A percentile compares a stretch with the other conserved stretches of the same genome.
These are phyloP conservation scores for Hyla sarda DNA, from an alignment of 2,113 vertebrate species.

Conservation along the genomic window DNA sequence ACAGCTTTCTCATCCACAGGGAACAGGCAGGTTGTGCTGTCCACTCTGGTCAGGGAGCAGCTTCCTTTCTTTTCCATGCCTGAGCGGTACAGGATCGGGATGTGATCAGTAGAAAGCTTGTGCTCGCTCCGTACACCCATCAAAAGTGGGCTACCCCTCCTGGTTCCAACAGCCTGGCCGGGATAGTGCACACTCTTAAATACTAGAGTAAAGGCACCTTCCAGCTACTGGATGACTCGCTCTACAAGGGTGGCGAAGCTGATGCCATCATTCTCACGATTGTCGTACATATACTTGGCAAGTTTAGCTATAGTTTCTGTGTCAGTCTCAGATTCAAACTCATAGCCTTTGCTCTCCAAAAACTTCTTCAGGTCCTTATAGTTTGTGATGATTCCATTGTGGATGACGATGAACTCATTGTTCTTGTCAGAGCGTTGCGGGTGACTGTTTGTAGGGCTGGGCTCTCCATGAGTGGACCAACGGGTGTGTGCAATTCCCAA, in stretches of 20 bases:
- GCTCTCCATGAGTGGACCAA: slow-evolving; percentile 95
- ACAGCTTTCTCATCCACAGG: slow-evolving; percentile 95
- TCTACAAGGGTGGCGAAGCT: slow-evolving; percentile 95
- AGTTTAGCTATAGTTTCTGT: slow-evolving; percentile 95
- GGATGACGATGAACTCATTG: slow-evolving; percentile 97
- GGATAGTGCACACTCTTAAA: slow-evolving; percentile 97
- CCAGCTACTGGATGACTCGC: slow-evolving; percentile 93
- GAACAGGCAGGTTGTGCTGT: slow-evolving; percentile 94
- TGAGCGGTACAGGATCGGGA: slow-evolving; percentile 92
- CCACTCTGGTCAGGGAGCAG: slow-evolving; percentile 83
- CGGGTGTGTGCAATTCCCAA: slow-evolving; percentile 96
- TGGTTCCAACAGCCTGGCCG: slow-evolving; percentile 90
- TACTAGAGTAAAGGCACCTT: slow-evolving; percentile 95
- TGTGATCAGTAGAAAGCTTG: slow-evolving; percentile 95
- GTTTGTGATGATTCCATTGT: slow-evolving; percentile 98
- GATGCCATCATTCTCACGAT: slow-evolving; percentile 89
- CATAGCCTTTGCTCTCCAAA: slow-evolving; percentile 96
- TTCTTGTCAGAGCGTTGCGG: slow-evolving; percentile 94
- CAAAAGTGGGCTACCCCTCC: slow-evolving; percentile 92
- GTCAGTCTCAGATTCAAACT: slow-evolving; percentile 97
- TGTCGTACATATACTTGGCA: slow-evolving; percentile 98
- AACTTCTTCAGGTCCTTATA: slow-evolving; percentile 97
- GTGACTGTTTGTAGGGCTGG: slow-evolving; percentile 93
- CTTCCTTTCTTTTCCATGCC: slow-evolving; percentile 91
- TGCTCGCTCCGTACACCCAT: slow-evolving; percentile 95